A percentile compares a stretch with the other conserved stretches of the same genome.
Evolutionary conservation across 2,888 invertebrate genomes (phyloP).

Genomic region (Stenodera caucasica): DNA sequence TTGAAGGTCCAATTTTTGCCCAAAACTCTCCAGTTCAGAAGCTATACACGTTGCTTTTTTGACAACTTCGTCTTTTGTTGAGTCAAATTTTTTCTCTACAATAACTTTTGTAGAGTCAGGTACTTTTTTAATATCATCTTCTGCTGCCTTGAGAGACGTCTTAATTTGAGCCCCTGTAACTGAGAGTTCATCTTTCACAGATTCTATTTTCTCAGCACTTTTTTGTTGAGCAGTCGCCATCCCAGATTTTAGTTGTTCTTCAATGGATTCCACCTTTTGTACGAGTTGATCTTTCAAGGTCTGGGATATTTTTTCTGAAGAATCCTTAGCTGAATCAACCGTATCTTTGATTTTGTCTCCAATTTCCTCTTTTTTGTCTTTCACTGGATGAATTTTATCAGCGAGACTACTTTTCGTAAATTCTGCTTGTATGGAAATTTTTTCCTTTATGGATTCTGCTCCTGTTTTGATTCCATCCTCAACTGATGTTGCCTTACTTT

Average conservation of each 20-base stretch:
- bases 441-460: neutral
- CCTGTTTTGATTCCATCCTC: constrained; percentile 8
- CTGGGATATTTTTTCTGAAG: constrained; percentile 8
- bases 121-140: neutral
- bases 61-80: constrained; percentile 9
- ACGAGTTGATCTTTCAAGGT: constrained; percentile 21
- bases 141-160: neutral
- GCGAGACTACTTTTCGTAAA: neutral
- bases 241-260: neutral
- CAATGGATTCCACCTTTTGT: neutral
- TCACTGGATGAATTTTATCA: neutral
- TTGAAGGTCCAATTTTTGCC: too few relatives aligned
- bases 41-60: too few relatives aligned
- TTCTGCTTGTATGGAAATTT: constrained; percentile 9
- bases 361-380: neutral
- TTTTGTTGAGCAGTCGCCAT: neutral
- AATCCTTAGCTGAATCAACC: neutral
- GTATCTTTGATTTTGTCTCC: neutral
- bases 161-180: constrained; percentile 38
- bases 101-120: neutral
- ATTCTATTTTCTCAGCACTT: neutral
- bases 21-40: too few relatives aligned
- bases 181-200: constrained; percentile 20
- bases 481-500: constrained; percentile 23
- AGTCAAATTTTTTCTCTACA: neutral